Base-by-base conservation (phyloP, 64 coral and sea anemone species). In the Pocillopora verrucosa region DNA sequence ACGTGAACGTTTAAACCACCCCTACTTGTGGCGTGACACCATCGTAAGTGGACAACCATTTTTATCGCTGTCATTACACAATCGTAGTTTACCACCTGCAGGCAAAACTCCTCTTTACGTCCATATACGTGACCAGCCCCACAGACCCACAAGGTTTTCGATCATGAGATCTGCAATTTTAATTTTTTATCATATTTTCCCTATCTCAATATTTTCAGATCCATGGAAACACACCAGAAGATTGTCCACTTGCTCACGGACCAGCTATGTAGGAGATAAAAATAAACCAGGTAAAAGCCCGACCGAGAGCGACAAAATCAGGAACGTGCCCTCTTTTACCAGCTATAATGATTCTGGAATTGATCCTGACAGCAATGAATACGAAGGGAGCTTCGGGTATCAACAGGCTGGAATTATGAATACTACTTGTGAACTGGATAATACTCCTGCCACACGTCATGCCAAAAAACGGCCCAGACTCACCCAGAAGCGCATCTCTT, bases 331-430 rank as follows among this genome's bases (percentile, higher is more conserved):
- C 19, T 78, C 74, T 76, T 74, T 76, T 6, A 83, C 61, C 80
- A 67, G 78, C 36, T 56, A 24, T 16, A 73, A 89, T 72, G 92
- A 93, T 57, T 93, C 92, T 30, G 92, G 92, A 1, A 93, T 93
- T 75, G 92, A 83, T 9, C 87, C 92, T 41, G 92, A 93, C 61
- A 26, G 87, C 68, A 61, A 38, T 15, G 89, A 91, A 12, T 4
- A 11, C 11, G 65, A 65, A 19, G 83, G 76, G n/a, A 56, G 72
- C 80, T 58, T 76, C 24, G 80, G 73, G 10, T 72, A 65, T 58
- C 64, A 93, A 26, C 60, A 56, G 65, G 83, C 58, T 34, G 75
- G 79, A 30, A 72, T 65, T 17, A 7, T 86, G 1, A 93, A 89
- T 25, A 36, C 58, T 16, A 80, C 79, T 16, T 89, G 41, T 38